These are phyloP conservation scores for Lutjanus erythropterus DNA, from an alignment of 2,113 vertebrate species.

Conservation along the genomic window DNA sequence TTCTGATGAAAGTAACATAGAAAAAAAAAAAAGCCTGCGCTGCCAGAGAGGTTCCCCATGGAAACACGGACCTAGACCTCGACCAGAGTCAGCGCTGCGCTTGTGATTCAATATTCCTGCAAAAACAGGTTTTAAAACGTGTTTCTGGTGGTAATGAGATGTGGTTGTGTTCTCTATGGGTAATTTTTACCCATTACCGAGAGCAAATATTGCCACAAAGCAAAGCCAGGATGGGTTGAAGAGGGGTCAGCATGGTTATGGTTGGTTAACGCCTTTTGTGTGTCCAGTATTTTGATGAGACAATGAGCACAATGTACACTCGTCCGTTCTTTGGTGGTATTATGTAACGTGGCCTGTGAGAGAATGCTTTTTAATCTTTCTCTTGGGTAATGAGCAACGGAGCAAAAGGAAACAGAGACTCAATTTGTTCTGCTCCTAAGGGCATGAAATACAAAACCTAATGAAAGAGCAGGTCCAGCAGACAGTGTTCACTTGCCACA, in stretches of 20 bases:
- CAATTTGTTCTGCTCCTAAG: conserved; percentile 79
- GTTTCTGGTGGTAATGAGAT: background rate
- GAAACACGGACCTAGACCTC: conserved; percentile 39
- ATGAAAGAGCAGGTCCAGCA: conserved; percentile 74
- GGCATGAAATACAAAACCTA: conserved; percentile 75
- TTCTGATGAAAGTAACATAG: conserved; percentile 36
- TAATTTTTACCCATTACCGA: background rate
- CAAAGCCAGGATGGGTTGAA: background rate
- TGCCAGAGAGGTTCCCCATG: conserved; percentile 22
- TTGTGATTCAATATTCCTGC: background rate
- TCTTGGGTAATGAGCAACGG: conserved; percentile 71
- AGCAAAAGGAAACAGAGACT: conserved; percentile 71
- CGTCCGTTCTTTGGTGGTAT: conserved; percentile 43
- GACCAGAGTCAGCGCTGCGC: conserved; percentile 10
- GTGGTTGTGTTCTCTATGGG: background rate
- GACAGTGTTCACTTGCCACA: conserved; percentile 58
- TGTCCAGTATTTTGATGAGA: conserved; percentile 53
- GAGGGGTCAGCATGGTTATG: conserved; percentile 20
- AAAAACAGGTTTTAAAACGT: conserved; percentile 4
- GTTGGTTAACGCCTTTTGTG: conserved; percentile 41
- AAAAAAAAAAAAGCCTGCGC: background rate
- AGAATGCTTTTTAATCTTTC: conserved; percentile 71
- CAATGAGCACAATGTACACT: conserved; percentile 43
- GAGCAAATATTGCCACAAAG: background rate
- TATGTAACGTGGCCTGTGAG: conserved; percentile 58